Percentiles rank a stretch among this genome's conserved stretches.
Conservation (phyloP, 2,113 vertebrate genomes). For the Strigops habroptila region DNA sequence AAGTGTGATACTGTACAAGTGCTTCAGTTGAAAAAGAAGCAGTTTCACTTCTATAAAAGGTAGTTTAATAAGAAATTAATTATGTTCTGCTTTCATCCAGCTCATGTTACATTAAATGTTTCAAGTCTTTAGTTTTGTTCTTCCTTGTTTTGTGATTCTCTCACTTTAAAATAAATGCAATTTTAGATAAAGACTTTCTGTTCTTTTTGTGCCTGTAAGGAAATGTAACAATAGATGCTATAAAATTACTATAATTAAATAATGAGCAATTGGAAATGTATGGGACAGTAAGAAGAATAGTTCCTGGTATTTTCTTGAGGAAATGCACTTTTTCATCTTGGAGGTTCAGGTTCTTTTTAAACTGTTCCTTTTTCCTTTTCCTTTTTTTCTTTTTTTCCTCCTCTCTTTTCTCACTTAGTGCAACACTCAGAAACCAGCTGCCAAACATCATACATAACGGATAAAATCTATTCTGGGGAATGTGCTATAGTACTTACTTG, state of each 20-base stretch:
- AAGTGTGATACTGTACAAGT: not conserved
- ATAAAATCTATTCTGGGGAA: conserved; percentile 41
- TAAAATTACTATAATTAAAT: conserved; percentile 37
- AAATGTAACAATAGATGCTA: conserved; percentile 25
- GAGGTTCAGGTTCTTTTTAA: not conserved
- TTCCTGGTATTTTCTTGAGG: not conserved
- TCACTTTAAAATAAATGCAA: not conserved
- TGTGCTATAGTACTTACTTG: not conserved
- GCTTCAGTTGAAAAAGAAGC: not conserved
- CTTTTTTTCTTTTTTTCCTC: rapidly evolving
- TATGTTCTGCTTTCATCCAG: not conserved
- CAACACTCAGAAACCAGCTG: not conserved
- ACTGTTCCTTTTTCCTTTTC: not conserved
- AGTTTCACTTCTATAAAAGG: not conserved
- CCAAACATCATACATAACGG: not conserved
- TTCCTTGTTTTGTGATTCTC: conserved; percentile 10
- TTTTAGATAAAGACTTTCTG: not conserved
- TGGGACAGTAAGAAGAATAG: not conserved
- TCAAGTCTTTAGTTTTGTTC: not conserved
- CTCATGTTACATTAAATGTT: not conserved
- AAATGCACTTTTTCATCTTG: not conserved
- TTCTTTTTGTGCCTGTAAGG: not conserved
- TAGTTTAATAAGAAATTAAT: not conserved
- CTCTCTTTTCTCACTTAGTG: not conserved
- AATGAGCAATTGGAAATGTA: conserved; percentile 19